Base-by-base conservation (phyloP, 1,140 invertebrate species). In the Sminthurides bifidus region DNA sequence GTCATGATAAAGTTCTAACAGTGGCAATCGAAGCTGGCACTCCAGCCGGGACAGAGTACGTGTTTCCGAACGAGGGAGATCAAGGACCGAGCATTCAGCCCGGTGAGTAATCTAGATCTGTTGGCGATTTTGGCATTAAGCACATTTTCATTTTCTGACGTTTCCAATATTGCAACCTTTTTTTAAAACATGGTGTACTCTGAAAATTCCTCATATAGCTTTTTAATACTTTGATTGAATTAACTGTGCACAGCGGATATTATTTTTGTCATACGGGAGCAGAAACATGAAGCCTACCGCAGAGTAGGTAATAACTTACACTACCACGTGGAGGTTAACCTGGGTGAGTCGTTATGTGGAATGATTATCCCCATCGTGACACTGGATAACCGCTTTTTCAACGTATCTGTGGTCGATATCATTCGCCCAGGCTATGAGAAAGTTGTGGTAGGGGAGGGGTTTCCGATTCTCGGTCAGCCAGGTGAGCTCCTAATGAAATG, bases 231-330 rank as follows among this genome's bases (percentile, higher is more conserved):
- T n/a, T n/a, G n/a, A n/a, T n/a, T n/a, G n/a, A n/a, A n/a, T n/a
- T n/a, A n/a, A n/a, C n/a, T n/a, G n/a, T n/a, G n/a, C n/a, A 35
- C 63, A 74, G 81, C 81, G 26, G 89, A 94, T 69, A 80, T 94
- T 31, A 78, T 92, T 49, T 92, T 93, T 68, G 78, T 87, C 38
- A 84, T 81, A 3, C 80, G 84, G 69, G 87, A 92, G 67, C 81
- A 81, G 63, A 80, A 83, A 3, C 86, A 93, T 71, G 77, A 83
- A 10, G 72, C 72, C 3, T 94, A 87, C 67, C 72, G 75, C 40
- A 75, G 91, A 61, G 80, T 83, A 43, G 82, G 80, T 1, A 71
- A 78, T 65, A 80, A 94, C 72, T 73, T 88, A 19, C 66, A 81
- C 17, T 80, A 79, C 67, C 72, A 70, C 2, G 70, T 73, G 40